A percentile compares a stretch with the other conserved stretches of the same genome.
Conservation (phyloP, 2,797 vertebrate genomes). For the Mionectes olivaceus region DNA sequence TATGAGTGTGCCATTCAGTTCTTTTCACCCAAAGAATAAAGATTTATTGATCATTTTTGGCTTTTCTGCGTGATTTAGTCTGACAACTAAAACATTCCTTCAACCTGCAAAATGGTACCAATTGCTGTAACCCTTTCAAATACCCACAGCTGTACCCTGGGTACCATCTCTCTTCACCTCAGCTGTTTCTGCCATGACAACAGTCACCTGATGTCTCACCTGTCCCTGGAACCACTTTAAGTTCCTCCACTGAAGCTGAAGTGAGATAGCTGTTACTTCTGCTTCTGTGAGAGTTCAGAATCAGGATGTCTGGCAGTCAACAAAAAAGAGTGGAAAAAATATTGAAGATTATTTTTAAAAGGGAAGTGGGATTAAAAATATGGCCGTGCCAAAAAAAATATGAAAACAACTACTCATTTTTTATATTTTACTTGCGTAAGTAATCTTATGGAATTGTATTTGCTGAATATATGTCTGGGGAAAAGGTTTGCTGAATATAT, state of each 20-base stretch:
- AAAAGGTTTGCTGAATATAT: background rate
- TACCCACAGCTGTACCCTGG: background rate
- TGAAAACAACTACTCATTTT: background rate
- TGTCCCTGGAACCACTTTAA: background rate
- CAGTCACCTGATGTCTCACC: background rate
- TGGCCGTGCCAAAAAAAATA: background rate
- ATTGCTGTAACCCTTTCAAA: background rate
- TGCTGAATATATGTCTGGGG: background rate
- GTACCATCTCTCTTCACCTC: background rate
- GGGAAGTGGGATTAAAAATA: background rate
- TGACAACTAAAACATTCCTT: background rate
- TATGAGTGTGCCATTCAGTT: background rate
- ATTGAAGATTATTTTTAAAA: background rate
- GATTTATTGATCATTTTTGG: background rate
- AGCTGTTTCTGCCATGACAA: background rate
- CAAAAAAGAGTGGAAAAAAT: background rate
- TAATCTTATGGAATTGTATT: background rate
- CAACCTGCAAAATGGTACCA: accelerated
- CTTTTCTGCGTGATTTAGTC: background rate
- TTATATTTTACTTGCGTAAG: background rate
- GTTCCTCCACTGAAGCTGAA: background rate
- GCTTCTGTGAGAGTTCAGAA: background rate
- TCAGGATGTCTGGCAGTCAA: background rate
- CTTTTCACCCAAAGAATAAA: background rate
- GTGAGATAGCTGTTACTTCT: background rate